Percentiles rank a stretch among this genome's conserved stretches.
Evolutionary conservation across 53 echinoderm and acorn worm species (phyloP).

Genomic region (Holothuria scabra): DNA sequence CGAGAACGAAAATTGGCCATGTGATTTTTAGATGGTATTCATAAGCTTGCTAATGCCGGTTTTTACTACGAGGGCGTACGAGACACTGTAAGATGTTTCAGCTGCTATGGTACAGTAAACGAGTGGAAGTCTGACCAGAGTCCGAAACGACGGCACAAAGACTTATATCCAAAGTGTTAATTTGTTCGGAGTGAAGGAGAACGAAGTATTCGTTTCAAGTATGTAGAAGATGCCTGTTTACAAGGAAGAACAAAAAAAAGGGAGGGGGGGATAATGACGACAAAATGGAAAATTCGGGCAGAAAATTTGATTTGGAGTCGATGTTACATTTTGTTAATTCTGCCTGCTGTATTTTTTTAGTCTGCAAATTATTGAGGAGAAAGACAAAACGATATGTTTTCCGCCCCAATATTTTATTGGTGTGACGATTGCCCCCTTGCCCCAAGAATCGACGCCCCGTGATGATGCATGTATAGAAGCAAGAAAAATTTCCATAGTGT

Average conservation of each 20-base stretch:
- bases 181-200: neutral
- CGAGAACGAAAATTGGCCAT: neutral
- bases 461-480: too few species aligned
- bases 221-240: neutral
- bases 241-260: neutral
- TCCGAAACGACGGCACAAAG: conserved; percentile 13
- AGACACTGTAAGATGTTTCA: conserved; percentile 21
- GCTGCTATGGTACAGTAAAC: neutral
- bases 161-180: conserved; percentile 3
- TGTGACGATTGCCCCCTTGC: too few species aligned
- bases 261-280: neutral
- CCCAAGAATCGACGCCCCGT: too few species aligned
- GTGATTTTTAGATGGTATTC: neutral
- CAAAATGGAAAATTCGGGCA: neutral
- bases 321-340: too few species aligned
- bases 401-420: too few species aligned
- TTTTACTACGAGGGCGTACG: conserved; percentile 30
- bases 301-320: too few species aligned
- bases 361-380: too few species aligned
- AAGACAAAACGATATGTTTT: too few species aligned
- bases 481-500: too few species aligned
- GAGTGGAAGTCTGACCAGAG: neutral
- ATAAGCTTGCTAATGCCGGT: conserved; percentile 25
- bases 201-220: neutral
- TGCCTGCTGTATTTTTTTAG: too few species aligned